Evolutionary conservation across 2,797 vertebrate genomes (phyloP).

Genomic region (Helarctos malayanus): DNA sequence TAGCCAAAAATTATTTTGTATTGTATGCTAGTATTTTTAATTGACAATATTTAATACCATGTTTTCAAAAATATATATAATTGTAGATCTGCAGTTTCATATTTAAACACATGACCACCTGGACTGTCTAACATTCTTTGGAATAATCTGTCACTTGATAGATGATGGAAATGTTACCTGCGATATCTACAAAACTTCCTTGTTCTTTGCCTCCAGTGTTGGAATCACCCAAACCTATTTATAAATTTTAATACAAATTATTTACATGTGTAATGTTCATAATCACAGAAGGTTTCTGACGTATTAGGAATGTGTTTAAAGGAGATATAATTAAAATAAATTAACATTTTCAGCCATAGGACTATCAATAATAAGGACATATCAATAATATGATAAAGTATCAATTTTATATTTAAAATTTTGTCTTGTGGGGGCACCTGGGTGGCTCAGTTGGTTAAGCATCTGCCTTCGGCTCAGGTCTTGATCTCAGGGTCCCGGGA

Average conservation of each 20-base stretch:
- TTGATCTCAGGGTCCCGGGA: not conserved
- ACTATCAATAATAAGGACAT: not conserved
- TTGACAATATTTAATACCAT: not conserved
- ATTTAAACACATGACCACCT: not conserved
- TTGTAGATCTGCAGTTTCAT: not conserved
- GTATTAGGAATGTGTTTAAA: not conserved
- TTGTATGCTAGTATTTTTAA: not conserved
- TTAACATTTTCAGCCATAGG: not conserved
- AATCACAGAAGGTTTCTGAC: not conserved
- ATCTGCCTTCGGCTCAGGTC: not conserved
- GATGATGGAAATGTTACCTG: not conserved
- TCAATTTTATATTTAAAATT: not conserved
- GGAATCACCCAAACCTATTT: not conserved
- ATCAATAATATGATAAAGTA: not conserved
- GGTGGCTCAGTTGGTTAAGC: not conserved
- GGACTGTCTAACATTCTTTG: not conserved
- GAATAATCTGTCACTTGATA: not conserved
- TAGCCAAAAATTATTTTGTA: not conserved
- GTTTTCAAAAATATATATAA: slow-evolving; percentile 5
- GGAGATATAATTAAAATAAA: not conserved
- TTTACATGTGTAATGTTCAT: not conserved
- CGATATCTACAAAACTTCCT: not conserved
- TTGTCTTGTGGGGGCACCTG: not conserved
- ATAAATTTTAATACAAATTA: slow-evolving; percentile 30
- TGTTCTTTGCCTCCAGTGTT: not conserved